These are phyloP conservation scores for Alosa sapidissima DNA, from an alignment of 2,797 vertebrate species.

Conservation along the genomic window DNA sequence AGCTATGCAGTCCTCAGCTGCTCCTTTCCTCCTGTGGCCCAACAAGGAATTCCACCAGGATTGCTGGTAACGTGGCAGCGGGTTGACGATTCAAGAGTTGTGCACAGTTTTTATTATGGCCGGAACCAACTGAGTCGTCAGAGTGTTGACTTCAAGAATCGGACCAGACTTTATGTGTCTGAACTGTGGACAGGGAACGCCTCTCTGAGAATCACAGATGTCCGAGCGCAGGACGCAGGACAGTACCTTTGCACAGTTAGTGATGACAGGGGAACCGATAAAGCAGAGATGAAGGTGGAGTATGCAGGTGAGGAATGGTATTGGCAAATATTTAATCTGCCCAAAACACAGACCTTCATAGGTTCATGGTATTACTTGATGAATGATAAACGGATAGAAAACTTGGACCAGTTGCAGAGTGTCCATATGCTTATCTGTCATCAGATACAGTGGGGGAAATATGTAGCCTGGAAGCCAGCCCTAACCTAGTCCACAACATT, in stretches of 20 bases:
- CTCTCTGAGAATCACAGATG: slow-evolving; percentile 40
- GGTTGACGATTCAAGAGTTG: slow-evolving; percentile 26
- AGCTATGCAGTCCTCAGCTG: slow-evolving; percentile 45
- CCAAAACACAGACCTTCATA: neutral
- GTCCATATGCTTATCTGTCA: neutral
- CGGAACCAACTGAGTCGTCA: slow-evolving; percentile 45
- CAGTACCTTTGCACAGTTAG: slow-evolving; percentile 51
- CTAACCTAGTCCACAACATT: too few relatives aligned
- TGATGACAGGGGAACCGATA: slow-evolving; percentile 29
- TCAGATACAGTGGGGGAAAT: too few relatives aligned
- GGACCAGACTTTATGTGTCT: slow-evolving; percentile 39
- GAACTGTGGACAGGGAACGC: slow-evolving; percentile 51
- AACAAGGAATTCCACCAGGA: neutral
- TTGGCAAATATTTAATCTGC: neutral
- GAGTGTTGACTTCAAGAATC: slow-evolving; percentile 31
- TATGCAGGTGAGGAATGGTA: slow-evolving; percentile 48
- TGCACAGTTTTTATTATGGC: slow-evolving; percentile 57
- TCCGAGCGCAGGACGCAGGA: slow-evolving; percentile 44
- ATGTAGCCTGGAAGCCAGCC: too few relatives aligned
- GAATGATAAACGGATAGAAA: neutral
- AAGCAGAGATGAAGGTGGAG: slow-evolving; percentile 35
- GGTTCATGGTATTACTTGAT: neutral
- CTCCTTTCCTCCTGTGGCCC: slow-evolving; percentile 37
- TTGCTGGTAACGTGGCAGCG: slow-evolving; percentile 58
- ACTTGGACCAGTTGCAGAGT: neutral